Percentiles rank a stretch among this genome's conserved stretches.
phyloP scores from a whole-genome alignment of 2,113 vertebrate genomes.

The Indicator maculatus region DNA sequence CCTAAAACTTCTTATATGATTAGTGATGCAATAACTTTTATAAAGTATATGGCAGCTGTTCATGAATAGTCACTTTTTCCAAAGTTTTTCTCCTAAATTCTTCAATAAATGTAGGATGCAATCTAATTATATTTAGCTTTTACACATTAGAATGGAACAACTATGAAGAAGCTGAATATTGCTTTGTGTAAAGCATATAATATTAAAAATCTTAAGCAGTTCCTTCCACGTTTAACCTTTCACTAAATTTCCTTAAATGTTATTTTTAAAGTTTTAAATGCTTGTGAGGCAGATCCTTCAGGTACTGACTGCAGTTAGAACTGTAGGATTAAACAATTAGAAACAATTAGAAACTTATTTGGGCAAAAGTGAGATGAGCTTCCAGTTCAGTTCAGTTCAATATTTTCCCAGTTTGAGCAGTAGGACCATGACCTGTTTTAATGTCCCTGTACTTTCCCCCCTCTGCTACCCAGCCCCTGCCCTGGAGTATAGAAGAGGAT shows the following conservation, averaged over 20 bases:
- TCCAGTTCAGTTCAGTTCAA: neutral
- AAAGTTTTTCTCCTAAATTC: conserved; percentile 34
- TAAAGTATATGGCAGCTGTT: conserved; percentile 27
- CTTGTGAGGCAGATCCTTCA: neutral
- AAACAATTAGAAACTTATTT: neutral
- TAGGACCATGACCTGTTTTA: neutral
- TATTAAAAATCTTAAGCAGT: conserved; percentile 2
- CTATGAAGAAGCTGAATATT: conserved; percentile 42
- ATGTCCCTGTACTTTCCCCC: neutral
- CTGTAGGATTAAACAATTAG: neutral
- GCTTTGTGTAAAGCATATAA: conserved; percentile 33
- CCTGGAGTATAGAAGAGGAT: neutral
- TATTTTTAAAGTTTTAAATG: neutral
- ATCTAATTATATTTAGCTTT: conserved; percentile 53
- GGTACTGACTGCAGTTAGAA: neutral
- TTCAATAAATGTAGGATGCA: conserved; percentile 13
- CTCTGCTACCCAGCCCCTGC: neutral
- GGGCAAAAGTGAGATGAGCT: neutral
- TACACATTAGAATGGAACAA: conserved; percentile 61
- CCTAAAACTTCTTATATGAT: neutral
- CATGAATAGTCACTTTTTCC: conserved; percentile 19
- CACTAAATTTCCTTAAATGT: neutral
- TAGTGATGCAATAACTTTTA: conserved; percentile 13
- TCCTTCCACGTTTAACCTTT: conserved; percentile 25
- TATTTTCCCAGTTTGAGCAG: neutral